phyloP scores from a whole-genome alignment of 1,140 invertebrate species.

The Teleopsis dalmanni region DNA sequence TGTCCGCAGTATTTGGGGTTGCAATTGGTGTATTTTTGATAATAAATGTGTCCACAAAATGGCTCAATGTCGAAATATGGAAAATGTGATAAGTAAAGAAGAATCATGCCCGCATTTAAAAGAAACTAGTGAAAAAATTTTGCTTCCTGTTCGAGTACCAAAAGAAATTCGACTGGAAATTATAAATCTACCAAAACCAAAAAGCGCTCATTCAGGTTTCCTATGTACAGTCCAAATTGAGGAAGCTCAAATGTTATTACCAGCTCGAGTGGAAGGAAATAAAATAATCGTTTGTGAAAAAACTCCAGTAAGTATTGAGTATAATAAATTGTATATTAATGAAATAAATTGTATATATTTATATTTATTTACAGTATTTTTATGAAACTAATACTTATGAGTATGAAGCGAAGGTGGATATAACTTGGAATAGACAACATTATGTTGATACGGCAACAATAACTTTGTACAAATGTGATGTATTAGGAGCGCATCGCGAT shows the following conservation, averaged over 20 bases:
- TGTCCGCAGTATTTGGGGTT: conserved; percentile 82
- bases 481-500: conserved; percentile 82
- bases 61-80: conserved; percentile 66
- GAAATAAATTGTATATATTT: conserved; percentile 6
- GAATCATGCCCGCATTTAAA: conserved; percentile 79
- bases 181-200: conserved; percentile 80
- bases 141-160: conserved; percentile 80
- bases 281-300: conserved; percentile 82
- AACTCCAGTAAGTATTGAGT: conserved; percentile 56
- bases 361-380: conserved; percentile 55
- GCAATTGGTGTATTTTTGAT: conserved; percentile 94
- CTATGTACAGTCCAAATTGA: conserved; percentile 88
- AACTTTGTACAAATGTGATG: conserved; percentile 89
- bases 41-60: conserved; percentile 88
- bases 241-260: conserved; percentile 78
- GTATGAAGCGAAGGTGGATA: conserved; percentile 79
- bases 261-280: conserved; percentile 74
- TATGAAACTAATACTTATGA: conserved; percentile 80
- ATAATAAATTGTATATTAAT: not conserved
- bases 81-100: conserved; percentile 71
- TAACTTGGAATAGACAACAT: conserved; percentile 88
- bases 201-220: conserved; percentile 77
- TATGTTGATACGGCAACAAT: conserved; percentile 85
- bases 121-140: conserved; percentile 55
- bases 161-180: conserved; percentile 83